Conservation (phyloP, 1,140 invertebrate genomes). For the Drosophila murphyi region DNA sequence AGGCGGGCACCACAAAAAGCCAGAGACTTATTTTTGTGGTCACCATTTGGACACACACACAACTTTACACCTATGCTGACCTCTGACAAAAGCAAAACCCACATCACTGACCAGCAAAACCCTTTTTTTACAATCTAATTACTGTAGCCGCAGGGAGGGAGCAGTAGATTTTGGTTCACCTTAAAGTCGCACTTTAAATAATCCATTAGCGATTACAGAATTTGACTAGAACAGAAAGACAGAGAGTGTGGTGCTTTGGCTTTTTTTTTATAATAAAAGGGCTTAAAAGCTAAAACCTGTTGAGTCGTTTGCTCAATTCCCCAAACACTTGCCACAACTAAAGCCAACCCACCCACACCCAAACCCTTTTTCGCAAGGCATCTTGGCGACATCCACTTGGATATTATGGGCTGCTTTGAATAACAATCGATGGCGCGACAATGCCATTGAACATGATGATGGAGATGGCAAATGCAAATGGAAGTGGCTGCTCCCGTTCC, state of each 20-base stretch:
- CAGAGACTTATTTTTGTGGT: constrained; percentile 48
- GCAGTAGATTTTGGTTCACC: constrained; percentile 23
- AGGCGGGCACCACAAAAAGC: constrained; percentile 39
- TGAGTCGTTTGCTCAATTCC: constrained; percentile 83
- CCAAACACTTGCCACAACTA: constrained; percentile 81
- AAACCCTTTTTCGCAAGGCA: constrained; percentile 34
- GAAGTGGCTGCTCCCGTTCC: constrained; percentile 35
- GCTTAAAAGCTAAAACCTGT: constrained; percentile 85
- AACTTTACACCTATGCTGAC: constrained; percentile 21
- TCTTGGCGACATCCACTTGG: constrained; percentile 46
- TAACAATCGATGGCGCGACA: constrained; percentile 81
- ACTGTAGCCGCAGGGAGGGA: constrained; percentile 37
- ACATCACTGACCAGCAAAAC: constrained; percentile 42
- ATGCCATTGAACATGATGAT: constrained; percentile 55
- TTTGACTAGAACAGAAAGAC: constrained; percentile 20
- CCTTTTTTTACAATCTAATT: constrained; percentile 74
- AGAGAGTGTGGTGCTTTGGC: constrained; percentile 8
- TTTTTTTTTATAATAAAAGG: constrained; percentile 40
- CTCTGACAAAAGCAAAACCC: constrained; percentile 38
- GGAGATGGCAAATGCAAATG: constrained; percentile 58
- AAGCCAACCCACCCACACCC: constrained; percentile 44
- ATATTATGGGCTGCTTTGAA: constrained; percentile 82
- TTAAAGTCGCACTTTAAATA: constrained; percentile 78
- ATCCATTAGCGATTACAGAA: constrained; percentile 74
- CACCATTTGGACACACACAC: constrained; percentile 36